Conservation (phyloP, 2,797 vertebrate genomes). For the Gadopsis marmoratus region DNA sequence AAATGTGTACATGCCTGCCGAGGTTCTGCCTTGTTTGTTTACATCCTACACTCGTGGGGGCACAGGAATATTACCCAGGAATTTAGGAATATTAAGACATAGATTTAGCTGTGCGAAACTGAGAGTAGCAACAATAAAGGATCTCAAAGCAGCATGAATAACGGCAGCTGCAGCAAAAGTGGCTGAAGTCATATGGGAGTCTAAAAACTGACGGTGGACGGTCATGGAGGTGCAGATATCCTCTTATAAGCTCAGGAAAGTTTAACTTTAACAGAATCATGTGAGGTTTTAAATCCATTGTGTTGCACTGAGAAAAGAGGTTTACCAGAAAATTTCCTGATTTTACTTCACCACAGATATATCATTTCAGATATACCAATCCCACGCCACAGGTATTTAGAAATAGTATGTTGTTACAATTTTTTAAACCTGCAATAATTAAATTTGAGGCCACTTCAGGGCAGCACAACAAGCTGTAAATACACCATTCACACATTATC, state of each 20-base stretch:
- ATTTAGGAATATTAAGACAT: not conserved
- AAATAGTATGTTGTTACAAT: not conserved
- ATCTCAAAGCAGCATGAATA: conserved; percentile 2
- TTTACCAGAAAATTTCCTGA: not conserved
- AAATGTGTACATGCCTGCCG: conserved; percentile 42
- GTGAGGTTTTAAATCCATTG: not conserved
- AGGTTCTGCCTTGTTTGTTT: conserved; percentile 47
- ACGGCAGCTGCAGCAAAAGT: not conserved
- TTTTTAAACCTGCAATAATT: not conserved
- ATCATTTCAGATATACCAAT: not conserved
- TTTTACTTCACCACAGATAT: not conserved
- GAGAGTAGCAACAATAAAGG: not conserved
- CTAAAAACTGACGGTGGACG: not conserved
- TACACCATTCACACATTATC: not conserved
- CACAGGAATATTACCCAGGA: conserved; percentile 19
- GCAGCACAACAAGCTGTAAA: not conserved
- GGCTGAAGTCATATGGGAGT: not conserved
- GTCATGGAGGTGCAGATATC: not conserved
- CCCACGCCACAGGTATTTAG: not conserved
- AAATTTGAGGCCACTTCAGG: not conserved
- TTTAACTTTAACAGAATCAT: not conserved
- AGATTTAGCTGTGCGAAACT: conserved; percentile 14
- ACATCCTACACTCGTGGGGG: conserved; percentile 20
- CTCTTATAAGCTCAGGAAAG: not conserved
- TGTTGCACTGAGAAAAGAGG: no score